Base-by-base conservation (phyloP, 2,888 invertebrate genomes). In the Oligia fasciuncula region DNA sequence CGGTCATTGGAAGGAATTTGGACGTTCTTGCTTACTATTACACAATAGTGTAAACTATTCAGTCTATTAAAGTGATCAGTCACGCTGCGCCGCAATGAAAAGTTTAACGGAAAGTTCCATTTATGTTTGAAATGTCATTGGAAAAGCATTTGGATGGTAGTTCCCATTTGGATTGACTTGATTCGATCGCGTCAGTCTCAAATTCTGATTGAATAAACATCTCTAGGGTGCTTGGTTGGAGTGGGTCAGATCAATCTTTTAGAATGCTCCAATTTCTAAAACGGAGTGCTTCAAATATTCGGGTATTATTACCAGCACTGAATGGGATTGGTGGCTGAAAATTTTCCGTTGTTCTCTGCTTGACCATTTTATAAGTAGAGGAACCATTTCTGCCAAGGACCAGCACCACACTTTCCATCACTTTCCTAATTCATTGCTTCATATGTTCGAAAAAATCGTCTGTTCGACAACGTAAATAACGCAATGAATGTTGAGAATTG, bases 101-200 rank as follows among this genome's bases (percentile, higher is more conserved):
- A 73, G 14, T 14, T 71, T n/a, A 43, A 57, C 46, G 23, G 54
- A 68, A 84, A 0, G 23, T 79, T 65, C 29, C 35, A 40, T 74
- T 74, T 51, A 57, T 49, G 54, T 72, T 83, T 14, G 29, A 62
- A 84, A 75, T 83, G 19, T 68, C 35, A 60, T 83, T 65, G 63
- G 43, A 49, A 29, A 62, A 68, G 17, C n/a, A 72, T 72, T 83
- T 70, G 4, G 9, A 46, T 62, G 60, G 40, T 49, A 54, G 54
- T 66, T 76, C n/a, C 8, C 17, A 51, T 70, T 66, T 29, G 13
- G 60, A 70, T 40, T 70, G 60, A 66, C 77, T 76, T 70, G 51
- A 82, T 77, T 83, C 40, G 40, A 81, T 83, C n/a, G 29, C 13
- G 46, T 54, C 35, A 46, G n/a, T 23, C 11, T 43, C 43, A 65